These are phyloP conservation scores for Drosophila testacea DNA, from an alignment of 2,888 invertebrate genomes.

Conservation along the genomic window DNA sequence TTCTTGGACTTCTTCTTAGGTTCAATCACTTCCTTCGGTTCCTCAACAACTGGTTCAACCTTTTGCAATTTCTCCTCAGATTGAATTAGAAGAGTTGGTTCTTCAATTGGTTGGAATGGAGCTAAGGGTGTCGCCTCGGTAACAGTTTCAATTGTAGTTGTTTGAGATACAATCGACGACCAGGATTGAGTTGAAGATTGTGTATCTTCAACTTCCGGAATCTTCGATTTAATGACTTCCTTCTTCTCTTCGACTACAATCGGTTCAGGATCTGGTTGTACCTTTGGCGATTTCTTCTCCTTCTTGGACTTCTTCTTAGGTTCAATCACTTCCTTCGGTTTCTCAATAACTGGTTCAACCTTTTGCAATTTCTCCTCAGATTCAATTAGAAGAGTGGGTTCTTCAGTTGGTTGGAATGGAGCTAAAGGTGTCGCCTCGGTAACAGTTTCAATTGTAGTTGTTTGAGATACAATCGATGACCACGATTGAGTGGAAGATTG, in stretches of 20 bases:
- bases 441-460: background rate
- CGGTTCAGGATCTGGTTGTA: background rate
- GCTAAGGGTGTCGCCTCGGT: slow-evolving; percentile 25
- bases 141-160: background rate
- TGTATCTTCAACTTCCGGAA: background rate
- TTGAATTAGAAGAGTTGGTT: background rate
- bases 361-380: background rate
- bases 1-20: slow-evolving; percentile 6
- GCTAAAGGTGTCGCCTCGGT: background rate
- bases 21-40: background rate
- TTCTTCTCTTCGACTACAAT: background rate
- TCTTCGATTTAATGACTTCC: background rate
- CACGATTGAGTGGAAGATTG: slow-evolving; percentile 2
- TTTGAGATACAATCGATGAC: background rate
- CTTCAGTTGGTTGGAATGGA: no score
- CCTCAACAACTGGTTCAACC: slow-evolving; percentile 8
- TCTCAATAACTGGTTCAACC: slow-evolving; percentile 4
- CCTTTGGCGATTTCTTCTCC: slow-evolving; percentile 19
- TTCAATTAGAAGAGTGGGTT: no score
- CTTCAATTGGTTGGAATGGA: slow-evolving; percentile 26
- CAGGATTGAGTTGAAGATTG: background rate
- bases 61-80: background rate
- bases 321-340: background rate
- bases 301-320: slow-evolving; percentile 31
- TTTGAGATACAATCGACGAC: background rate